phyloP scores from a whole-genome alignment of 1,140 invertebrate species.

The Phthorimaea operculella region DNA sequence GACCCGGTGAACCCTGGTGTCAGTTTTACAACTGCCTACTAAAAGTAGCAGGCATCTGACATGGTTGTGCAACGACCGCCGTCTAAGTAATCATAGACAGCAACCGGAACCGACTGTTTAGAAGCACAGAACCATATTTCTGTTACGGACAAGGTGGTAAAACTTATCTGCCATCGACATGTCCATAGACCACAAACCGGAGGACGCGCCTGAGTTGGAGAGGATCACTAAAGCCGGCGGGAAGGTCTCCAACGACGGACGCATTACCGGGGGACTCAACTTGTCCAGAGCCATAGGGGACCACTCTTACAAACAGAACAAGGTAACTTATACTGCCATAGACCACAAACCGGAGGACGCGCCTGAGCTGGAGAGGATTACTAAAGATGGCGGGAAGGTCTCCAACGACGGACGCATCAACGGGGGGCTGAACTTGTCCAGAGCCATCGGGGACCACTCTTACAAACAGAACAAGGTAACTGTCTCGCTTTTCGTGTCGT shows the following conservation, averaged over 20 bases:
- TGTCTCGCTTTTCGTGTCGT: no score
- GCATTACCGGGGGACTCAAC: constrained; percentile 97
- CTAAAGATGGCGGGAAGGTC: constrained; percentile 92
- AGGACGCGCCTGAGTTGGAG: constrained; percentile 85
- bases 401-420: constrained; percentile 94
- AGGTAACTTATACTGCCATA: constrained; percentile 69
- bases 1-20: no score
- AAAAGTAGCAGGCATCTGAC: no score
- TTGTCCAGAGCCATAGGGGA: constrained; percentile 97
- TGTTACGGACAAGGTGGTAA: no score
- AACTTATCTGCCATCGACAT: constrained; percentile 96
- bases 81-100: no score
- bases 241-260: constrained; percentile 88
- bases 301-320: constrained; percentile 94
- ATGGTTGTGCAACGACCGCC: no score
- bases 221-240: constrained; percentile 94
- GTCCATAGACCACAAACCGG: constrained; percentile 97
- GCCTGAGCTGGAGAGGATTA: constrained; percentile 84
- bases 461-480: constrained; percentile 94
- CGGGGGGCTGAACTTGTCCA: constrained; percentile 95
- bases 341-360: constrained; percentile 98
- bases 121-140: no score
- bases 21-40: no score
- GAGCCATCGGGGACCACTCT: constrained; percentile 95
- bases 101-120: no score